A percentile compares a stretch with the other conserved stretches of the same genome.
These are phyloP conservation scores for Rallus limicola DNA, from an alignment of 2,113 vertebrate genomes.

Conservation along the genomic window DNA sequence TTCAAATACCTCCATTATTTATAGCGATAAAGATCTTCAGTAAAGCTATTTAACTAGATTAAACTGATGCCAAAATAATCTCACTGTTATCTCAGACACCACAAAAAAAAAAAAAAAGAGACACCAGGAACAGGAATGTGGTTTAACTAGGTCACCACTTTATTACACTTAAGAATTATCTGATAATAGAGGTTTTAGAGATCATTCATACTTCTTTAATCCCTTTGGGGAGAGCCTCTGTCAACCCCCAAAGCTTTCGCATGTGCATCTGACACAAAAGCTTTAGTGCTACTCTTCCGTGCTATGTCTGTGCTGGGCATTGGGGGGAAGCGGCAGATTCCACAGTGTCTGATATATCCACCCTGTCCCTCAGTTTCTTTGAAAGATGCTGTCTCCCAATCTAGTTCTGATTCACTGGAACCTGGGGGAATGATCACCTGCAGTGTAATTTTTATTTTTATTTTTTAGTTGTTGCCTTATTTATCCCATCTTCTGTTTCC, in stretches of 20 bases:
- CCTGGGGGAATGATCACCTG: not conserved
- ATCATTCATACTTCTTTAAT: constrained; percentile 43
- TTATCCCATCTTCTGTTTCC: not conserved
- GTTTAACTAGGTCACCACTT: constrained; percentile 53
- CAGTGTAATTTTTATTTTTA: not conserved
- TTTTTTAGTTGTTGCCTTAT: no score
- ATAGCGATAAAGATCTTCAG: constrained; percentile 64
- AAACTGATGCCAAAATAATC: constrained; percentile 67
- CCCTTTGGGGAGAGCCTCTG: not conserved
- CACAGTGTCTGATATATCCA: not conserved
- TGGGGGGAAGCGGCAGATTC: not conserved
- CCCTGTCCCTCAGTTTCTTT: not conserved
- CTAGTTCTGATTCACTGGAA: not conserved
- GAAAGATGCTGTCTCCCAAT: not conserved
- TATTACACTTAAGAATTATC: constrained; percentile 44
- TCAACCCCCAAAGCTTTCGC: not conserved
- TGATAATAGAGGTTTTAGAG: constrained; percentile 23
- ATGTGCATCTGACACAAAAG: not conserved
- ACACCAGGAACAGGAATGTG: constrained; percentile 42
- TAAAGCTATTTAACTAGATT: constrained; percentile 60
- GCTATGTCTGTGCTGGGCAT: not conserved
- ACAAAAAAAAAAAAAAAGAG: constrained; percentile 10
- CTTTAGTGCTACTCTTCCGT: not conserved
- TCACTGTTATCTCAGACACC: constrained; percentile 49
- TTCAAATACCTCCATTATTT: constrained; percentile 62